Conservation (phyloP, 2,113 vertebrate genomes). For the Mesoclemmys tuberculata region DNA sequence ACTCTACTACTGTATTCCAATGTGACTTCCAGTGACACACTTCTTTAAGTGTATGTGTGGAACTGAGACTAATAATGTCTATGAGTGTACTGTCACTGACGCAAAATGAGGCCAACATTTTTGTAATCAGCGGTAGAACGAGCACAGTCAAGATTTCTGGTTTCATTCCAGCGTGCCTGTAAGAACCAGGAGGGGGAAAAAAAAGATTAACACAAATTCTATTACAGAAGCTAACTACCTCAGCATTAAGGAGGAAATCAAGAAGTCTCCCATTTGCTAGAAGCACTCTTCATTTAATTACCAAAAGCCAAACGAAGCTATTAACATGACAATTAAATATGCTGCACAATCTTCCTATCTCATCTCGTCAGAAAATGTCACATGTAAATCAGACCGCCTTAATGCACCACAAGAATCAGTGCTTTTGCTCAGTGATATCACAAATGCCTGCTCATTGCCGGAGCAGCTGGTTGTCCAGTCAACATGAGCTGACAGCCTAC, state of each 20-base stretch:
- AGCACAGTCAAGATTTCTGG: not conserved
- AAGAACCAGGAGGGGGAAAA: not conserved
- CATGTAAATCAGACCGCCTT: not conserved
- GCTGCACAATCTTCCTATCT: not conserved
- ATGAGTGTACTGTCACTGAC: not conserved
- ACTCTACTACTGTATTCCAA: not conserved
- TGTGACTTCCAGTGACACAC: not conserved
- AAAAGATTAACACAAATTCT: constrained; percentile 15
- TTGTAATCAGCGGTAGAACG: not conserved
- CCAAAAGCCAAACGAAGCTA: constrained; percentile 38
- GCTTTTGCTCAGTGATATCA: not conserved
- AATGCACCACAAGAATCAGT: not conserved
- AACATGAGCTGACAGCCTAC: constrained; percentile 16
- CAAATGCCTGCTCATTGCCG: not conserved
- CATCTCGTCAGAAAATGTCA: not conserved
- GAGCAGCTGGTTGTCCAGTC: not conserved
- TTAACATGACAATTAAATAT: not conserved
- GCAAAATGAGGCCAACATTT: not conserved
- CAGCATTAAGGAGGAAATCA: constrained; percentile 31
- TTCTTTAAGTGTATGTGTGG: not conserved
- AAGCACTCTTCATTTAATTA: constrained; percentile 50
- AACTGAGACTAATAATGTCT: not conserved
- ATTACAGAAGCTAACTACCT: not conserved
- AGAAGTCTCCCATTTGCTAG: constrained; percentile 32
- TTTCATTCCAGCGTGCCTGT: not conserved